Evolutionary conservation across 2,797 vertebrate species (phyloP), one percentile per base, ranked within the genome.

Genomic region (Aeoliscus strigatus): DNA sequence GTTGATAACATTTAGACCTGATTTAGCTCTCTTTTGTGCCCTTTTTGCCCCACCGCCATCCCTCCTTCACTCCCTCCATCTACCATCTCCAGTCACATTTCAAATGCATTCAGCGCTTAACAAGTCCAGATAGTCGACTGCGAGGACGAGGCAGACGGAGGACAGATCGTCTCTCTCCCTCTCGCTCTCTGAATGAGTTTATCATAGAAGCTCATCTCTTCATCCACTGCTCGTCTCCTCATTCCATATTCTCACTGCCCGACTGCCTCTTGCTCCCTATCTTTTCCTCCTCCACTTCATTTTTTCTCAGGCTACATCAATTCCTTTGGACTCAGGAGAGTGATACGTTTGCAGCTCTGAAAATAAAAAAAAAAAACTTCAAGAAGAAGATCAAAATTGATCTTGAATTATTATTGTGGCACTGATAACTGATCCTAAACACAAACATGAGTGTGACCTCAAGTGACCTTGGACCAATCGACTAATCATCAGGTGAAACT

Each of bases 1-100:
- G 9, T 18, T 36, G 84, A 88, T 86, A 84, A 86, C 83, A 81
- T 84, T 82, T 80, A 70, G 71, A 77, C 71, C 72, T 66, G 45
- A 48, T 73, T 60, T 60, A 14, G 18, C 58, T 70, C 51, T 52
- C 60, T 57, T 70, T 64, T 60, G 35, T 54, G 26, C 42, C 59
- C 53, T 49, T 36, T 39, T 27, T 30, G 41, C 65, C 37, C 52
- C 5, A 1, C 46, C 46, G 3, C 49, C 50, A 18, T 50, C 35
- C 41, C 46, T 70, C 39, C 56, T 65, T 75, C 62, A 16, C 61
- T 63, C 35, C 49, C 45, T 68, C 55, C 46, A 13, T 63, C 66
- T 56, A 62, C 46, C 56, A 73, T 61, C 62, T 56, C 70, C 30
- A 3, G 68, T 79, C 69, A 42, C 67, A 71, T 74, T 74, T 75